Evolutionary conservation across 2,888 invertebrate genomes (phyloP), one percentile per base, ranked within the genome.

Genomic region (Rugalucina vietnamica): DNA sequence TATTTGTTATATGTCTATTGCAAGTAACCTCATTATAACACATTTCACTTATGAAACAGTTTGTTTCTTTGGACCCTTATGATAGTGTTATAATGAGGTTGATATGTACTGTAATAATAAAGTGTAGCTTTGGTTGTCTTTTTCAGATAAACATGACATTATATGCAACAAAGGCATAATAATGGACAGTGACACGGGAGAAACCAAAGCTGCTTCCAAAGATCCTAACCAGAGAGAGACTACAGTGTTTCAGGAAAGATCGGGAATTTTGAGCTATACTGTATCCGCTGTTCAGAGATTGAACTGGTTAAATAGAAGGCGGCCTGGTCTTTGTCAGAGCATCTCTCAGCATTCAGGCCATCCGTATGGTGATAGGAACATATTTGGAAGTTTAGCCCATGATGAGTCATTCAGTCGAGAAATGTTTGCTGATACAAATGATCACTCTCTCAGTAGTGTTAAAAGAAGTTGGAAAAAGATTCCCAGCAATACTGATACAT

Each of bases 351-450:
- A 65, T 65, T 8, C 29, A 60, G 5, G 60, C 24, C 29, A 60
- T 60, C 18, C 10, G 43, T 43, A 43, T 43, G 18, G 18, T 43
- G 43, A 43, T 18, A 43, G 43, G 18, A 43, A 43, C 43, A 12
- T 43, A 18, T n/a, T n/a, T n/a, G n/a, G n/a, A n/a, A n/a, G n/a
- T n/a, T 65, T 65, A 34, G 65, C 65, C 4, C 65, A 65, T 65
- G 65, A 65, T 34, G 32, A 65, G 2, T 65, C 65, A 34, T 65
- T 65, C 18, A 29, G 34, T 18, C 21, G 34, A 34, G 34, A 29
- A 65, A 65, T 65, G 65, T 65, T 29, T 65, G 65, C 65, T 12
- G 65, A 65, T 29, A 65, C 65, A 34, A 32, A 65, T 65, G 34
- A 65, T 34, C 34, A 65, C 24, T 65, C 65, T 3, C 65, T 65